Evolutionary conservation across 2,888 invertebrate species (phyloP).

Genomic region (Mesorhabditis sp.): DNA sequence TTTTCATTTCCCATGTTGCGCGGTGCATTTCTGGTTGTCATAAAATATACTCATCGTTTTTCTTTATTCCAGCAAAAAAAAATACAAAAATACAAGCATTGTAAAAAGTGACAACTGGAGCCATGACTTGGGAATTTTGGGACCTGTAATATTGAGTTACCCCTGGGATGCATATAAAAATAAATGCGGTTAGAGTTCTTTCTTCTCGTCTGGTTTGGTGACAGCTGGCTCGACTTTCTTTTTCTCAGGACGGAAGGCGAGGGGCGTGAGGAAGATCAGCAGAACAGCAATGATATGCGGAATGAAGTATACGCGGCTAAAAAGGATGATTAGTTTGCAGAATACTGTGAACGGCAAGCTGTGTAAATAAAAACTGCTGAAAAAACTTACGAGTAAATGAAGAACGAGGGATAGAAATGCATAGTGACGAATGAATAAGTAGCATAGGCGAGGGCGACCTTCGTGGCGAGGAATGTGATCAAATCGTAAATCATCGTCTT

Average conservation of each 20-base stretch:
- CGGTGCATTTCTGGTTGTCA: too few relatives aligned
- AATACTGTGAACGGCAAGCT: not conserved
- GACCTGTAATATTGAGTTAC: too few relatives aligned
- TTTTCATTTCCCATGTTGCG: too few relatives aligned
- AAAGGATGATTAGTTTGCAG: slow-evolving; percentile 25
- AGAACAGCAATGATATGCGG: slow-evolving; percentile 60
- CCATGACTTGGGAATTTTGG: too few relatives aligned
- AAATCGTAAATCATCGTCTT: slow-evolving; percentile 77
- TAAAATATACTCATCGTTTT: too few relatives aligned
- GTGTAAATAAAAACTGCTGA: slow-evolving; percentile 9
- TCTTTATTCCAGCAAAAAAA: too few relatives aligned
- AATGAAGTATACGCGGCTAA: slow-evolving; percentile 61
- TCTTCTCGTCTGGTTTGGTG: slow-evolving; percentile 5
- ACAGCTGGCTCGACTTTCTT: slow-evolving; percentile 13
- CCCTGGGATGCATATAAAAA: too few relatives aligned
- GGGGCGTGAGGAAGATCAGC: slow-evolving; percentile 59
- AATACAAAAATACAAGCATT: too few relatives aligned
- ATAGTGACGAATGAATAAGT: slow-evolving; percentile 87
- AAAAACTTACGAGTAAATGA: slow-evolving; percentile 73
- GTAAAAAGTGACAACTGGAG: too few relatives aligned
- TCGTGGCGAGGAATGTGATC: slow-evolving; percentile 76
- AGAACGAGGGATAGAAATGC: slow-evolving; percentile 75
- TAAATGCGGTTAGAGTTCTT: not conserved
- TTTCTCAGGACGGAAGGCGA: slow-evolving; percentile 40
- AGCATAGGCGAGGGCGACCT: slow-evolving; percentile 77